Evolutionary conservation across 2,888 invertebrate species (phyloP), one percentile per base, ranked within the genome.

Genomic region (Mamestra brassicae): DNA sequence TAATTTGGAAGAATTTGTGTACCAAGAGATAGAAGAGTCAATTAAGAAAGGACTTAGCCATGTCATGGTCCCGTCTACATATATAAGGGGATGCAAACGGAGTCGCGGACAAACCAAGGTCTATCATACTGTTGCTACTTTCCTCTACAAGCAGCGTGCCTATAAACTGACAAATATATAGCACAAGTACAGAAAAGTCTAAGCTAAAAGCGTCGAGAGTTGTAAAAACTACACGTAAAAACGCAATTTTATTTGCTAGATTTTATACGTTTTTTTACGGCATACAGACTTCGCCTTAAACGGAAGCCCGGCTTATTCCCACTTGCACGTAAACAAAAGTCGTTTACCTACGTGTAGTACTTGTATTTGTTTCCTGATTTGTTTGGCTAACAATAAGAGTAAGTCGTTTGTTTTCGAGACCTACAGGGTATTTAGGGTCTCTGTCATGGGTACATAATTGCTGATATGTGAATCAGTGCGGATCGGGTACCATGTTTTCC

Each of bases 141-240:
- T 3, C 17, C 17, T 75, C 34, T 5, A 54, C 13, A 55, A 50
- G 11, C 13, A 38, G 15, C 42, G 26, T 17, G 15, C 15, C 67
- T 62, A 82, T 70, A 70, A 71, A 79, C 76, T 45, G 17, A 64
- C 47, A 54, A 76, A 67, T 42, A 63, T 52, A 50, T 26, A 62
- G 42, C 45, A 55, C 26, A 26, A 26, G 42, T 57, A 81, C 13
- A 66, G 64, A 55, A 60, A 65, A n/a, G 26, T 47, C 64, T 71
- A 55, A 66, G 63, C 66, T 73, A 69, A 74, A 61, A 55, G 38
- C 69, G 58, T 55, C 63, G 55, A 63, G 61, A 79, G 79, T 79
- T 78, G 79, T 80, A 83, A 80, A 80, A 80, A 78, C 73, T 68
- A 80, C 42, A 73, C 80, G 80, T 80, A 66, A 83, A 83, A 83